A percentile compares a stretch with the other conserved stretches of the same genome.
Evolutionary conservation across 1,140 invertebrate species (phyloP).

Genomic region (Danaus plexippus): DNA sequence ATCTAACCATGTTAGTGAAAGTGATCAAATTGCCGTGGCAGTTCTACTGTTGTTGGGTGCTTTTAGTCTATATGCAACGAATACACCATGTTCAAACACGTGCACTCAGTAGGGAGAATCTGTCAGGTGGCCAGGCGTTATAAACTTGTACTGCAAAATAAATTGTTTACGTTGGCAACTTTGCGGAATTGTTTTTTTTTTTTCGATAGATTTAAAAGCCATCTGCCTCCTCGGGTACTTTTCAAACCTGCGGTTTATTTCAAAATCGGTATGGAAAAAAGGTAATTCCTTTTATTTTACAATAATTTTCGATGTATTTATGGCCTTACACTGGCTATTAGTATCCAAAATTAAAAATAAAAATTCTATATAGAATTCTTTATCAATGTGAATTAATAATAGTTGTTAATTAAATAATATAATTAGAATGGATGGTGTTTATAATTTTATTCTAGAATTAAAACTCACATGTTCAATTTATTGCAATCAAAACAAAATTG

Average conservation of each 20-base stretch:
- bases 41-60: slow-evolving; percentile 21
- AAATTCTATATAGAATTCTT: no score
- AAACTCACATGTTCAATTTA: no score
- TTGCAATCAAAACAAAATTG: no score
- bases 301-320: slow-evolving; percentile 9
- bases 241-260: no score
- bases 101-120: slow-evolving; percentile 45
- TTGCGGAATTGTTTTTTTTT: slow-evolving; percentile 7
- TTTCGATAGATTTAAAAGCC: no score
- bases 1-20: slow-evolving; percentile 27
- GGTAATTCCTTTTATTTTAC: slow-evolving; percentile 15
- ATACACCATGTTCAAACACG: slow-evolving; percentile 55
- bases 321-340: no score
- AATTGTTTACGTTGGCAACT: slow-evolving; percentile 34
- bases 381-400: no score
- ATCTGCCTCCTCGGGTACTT: slow-evolving; percentile 2
- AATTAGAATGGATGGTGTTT: no score
- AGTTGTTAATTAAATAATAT: no score
- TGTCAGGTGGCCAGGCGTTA: slow-evolving; percentile 48
- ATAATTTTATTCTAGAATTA: no score
- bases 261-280: no score
- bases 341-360: no score
- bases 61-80: slow-evolving; percentile 41
- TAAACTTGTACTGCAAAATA: slow-evolving; percentile 36
- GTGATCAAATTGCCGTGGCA: slow-evolving; percentile 37